These are phyloP conservation scores for Sebastes trivittatus DNA, from an alignment of 2,797 vertebrate genomes.

Conservation along the genomic window DNA sequence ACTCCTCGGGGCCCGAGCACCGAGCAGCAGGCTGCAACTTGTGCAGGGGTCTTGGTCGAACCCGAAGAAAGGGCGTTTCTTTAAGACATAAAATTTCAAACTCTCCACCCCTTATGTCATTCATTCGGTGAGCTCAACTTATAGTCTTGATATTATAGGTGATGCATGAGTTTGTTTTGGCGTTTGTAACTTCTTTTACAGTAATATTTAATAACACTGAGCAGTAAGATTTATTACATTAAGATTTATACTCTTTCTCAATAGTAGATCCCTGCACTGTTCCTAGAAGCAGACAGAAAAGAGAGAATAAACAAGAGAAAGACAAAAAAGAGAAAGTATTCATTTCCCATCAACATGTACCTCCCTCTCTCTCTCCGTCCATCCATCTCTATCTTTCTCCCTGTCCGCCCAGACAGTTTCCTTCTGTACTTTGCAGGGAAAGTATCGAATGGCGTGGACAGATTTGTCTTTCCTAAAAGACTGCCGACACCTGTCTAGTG, in stretches of 20 bases:
- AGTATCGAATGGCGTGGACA: constrained; percentile 44
- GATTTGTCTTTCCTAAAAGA: constrained; percentile 53
- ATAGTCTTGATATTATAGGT: neutral
- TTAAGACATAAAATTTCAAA: constrained; percentile 43
- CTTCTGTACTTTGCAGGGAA: constrained; percentile 46
- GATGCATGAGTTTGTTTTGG: neutral
- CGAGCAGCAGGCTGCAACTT: constrained; percentile 88
- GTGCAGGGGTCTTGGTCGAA: constrained; percentile 85
- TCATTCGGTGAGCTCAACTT: neutral
- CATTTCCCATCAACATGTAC: neutral
- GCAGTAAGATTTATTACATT: neutral
- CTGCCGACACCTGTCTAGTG: constrained; percentile 36
- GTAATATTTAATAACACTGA: neutral
- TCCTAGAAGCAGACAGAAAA: neutral
- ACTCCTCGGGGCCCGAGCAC: constrained; percentile 62
- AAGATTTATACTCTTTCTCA: neutral
- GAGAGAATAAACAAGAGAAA: neutral
- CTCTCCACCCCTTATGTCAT: constrained; percentile 12
- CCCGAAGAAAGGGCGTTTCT: constrained; percentile 73
- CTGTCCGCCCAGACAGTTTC: constrained; percentile 47
- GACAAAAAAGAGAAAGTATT: constrained; percentile 1
- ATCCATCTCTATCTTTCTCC: constrained; percentile 53
- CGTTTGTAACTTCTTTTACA: neutral
- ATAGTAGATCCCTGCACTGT: neutral
- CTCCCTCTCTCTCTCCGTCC: constrained; percentile 15